phyloP scores from a whole-genome alignment of 2,888 invertebrate species.

The Andrena bucephala region DNA sequence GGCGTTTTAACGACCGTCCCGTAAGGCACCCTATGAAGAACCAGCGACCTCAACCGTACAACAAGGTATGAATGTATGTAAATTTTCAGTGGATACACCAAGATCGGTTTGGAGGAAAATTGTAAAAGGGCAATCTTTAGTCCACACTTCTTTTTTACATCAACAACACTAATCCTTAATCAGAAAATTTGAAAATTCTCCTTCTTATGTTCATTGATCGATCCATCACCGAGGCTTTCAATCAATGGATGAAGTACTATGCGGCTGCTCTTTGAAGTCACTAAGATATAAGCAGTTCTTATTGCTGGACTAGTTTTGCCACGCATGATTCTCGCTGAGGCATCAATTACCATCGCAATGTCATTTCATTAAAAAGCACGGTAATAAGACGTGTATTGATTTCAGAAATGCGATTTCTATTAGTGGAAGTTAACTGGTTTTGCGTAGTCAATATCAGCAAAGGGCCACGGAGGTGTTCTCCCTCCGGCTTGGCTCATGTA shows the following conservation, averaged over 20 bases:
- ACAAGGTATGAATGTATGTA: constrained; percentile 78
- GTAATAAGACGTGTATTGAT: constrained; percentile 65
- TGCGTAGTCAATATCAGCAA: constrained; percentile 57
- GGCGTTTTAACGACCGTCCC: constrained; percentile 80
- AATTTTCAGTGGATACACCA: not conserved
- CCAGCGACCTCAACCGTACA: constrained; percentile 82
- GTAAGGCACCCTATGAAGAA: constrained; percentile 80
- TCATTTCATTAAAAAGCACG: constrained; percentile 65
- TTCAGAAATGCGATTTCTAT: constrained; percentile 65
- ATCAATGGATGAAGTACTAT: constrained; percentile 53
- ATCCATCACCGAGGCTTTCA: constrained; percentile 68
- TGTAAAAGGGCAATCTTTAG: constrained; percentile 62
- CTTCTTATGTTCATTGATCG: constrained; percentile 60
- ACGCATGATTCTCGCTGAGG: constrained; percentile 52
- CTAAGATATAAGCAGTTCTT: constrained; percentile 58
- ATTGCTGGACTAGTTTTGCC: constrained; percentile 60
- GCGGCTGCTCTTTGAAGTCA: constrained; percentile 55
- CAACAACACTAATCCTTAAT: constrained; percentile 60
- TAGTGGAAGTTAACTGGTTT: constrained; percentile 65
- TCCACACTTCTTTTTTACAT: constrained; percentile 62
- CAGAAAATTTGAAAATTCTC: constrained; percentile 61
- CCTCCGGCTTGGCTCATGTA: constrained; percentile 57
- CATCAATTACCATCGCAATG: constrained; percentile 46
- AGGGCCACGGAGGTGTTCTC: constrained; percentile 43
- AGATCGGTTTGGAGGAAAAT: constrained; percentile 58